Base-by-base conservation (phyloP, 2,113 vertebrate species). In the Balaeniceps rex region DNA sequence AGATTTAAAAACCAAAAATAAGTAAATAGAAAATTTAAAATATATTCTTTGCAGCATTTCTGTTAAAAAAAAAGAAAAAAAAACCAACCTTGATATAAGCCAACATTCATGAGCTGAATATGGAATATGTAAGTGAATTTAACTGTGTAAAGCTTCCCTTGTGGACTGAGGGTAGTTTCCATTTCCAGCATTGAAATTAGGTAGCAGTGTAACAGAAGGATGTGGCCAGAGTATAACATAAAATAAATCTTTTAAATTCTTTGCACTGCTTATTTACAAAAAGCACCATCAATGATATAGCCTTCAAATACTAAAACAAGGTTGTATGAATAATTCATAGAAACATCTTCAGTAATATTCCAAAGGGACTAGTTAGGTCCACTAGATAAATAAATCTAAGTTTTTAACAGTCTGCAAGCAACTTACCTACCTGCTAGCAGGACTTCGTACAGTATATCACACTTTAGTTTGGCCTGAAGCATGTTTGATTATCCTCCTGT, bases 321-420 rank as follows among this genome's bases (percentile, higher is more conserved):
- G 8, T 78, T 88, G 21, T n/a, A 51, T 94, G 64, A 96, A 94
- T 87, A 88, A 94, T 93, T 97, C 78, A 96, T 76, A 94, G 66
- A 89, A 76, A 64, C 24, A 69, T 54, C 31, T 90, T 92, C 49
- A 94, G 61, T 46, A 86, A 19, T 74, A 77, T 8, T 77, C 63
- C 81, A 77, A 95, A 95, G 26, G 64, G 74, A 91, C 22, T 49
- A 22, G 66, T 78, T 82, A 69, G 29, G 52, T 81, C 24, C 84
- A 25, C 61, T 83, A 71, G 36, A 65, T 66, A 96, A 93, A 95
- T 47, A 61, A 54, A 76, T 64, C 29, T 31, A 68, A 72, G 4
- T 75, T 95, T 88, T 36, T 60, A 52, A 66, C 93, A 91, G 31
- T 74, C 51, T 79, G 49, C 24, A 93, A 83, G 40, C 46, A 89